Evolutionary conservation across 2,113 vertebrate species (phyloP).

Genomic region (Scopus umbretta): DNA sequence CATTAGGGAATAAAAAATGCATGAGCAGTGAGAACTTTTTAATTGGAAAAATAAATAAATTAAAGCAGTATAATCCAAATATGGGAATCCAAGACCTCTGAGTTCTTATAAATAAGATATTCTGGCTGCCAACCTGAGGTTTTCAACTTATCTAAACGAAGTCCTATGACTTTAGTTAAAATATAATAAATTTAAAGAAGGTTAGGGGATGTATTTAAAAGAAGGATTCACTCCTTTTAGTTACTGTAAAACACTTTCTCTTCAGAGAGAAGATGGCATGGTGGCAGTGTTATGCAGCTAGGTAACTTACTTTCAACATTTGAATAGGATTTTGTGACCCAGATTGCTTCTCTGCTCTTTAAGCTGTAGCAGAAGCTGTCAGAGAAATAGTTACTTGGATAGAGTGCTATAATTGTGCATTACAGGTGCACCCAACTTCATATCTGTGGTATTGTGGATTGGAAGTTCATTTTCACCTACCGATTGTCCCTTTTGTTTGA

Average conservation of each 20-base stretch:
- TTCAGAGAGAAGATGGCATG: background rate
- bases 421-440: background rate
- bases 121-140: slow-evolving; percentile 21
- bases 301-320: background rate
- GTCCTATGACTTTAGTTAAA: slow-evolving; percentile 44
- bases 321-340: background rate
- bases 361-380: background rate
- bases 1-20: slow-evolving; percentile 57
- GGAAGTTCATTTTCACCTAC: background rate
- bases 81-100: background rate
- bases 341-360: background rate
- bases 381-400: background rate
- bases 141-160: slow-evolving; percentile 19
- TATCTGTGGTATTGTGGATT: background rate
- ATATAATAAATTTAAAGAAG: slow-evolving; percentile 33
- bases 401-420: background rate
- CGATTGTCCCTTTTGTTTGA: background rate
- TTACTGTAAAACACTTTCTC: background rate
- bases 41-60: slow-evolving; percentile 65
- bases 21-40: slow-evolving; percentile 39
- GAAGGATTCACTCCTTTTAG: background rate
- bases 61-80: background rate
- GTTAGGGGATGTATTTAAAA: background rate
- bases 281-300: background rate
- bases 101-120: slow-evolving; percentile 38